Base-by-base conservation (phyloP, 2,797 vertebrate genomes). In the Trachops cirrhosus region DNA sequence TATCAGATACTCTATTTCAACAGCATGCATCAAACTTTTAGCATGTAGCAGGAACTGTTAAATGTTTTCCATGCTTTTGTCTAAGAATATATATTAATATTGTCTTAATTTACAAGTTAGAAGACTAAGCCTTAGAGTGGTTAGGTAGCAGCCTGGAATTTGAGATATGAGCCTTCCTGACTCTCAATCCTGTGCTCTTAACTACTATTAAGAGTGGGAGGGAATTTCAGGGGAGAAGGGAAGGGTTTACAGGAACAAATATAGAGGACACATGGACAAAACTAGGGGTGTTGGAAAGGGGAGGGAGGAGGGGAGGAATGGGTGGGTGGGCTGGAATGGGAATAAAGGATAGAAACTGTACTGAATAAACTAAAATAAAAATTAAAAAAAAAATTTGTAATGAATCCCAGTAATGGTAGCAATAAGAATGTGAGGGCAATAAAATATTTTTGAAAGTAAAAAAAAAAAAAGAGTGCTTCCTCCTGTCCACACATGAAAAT, bases 21-120 rank as follows among this genome's bases (percentile, higher is more conserved):
- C 57, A 48, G 39, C 22, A 29, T 12, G 9, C 79, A 46, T 74
- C 34, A 75, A 12, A 37, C 11, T 86, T 91, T 86, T n/a, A 21
- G 67, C 75, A 71, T 9, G 3, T 18, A 79, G 24, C 62, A 82
- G 75, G 15, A 50, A 48, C 32, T 71, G 8, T 62, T 84, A 86
- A 78, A 12, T 57, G 34, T 16, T 80, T 82, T 71, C 32, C 32
- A 52, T 62, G 64, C 16, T 57, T 73, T 86, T 46, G 50, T 21
- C 54, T 32, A 89, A 64, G 82, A 24, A 32, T 54, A 82, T 19
- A 11, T 57, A 64, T 64, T 34, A 64, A 2, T 79, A 10, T 75
- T 91, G 71, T 34, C 54, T 92, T 68, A 80, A 50, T 74, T 86
- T 84, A 64, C 73, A 94, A 93, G 73, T 18, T 11, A 96, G 48